Evolutionary conservation across 2,113 vertebrate species (phyloP), one percentile per base, ranked within the genome.

Genomic region (Rhizomys pruinosus): DNA sequence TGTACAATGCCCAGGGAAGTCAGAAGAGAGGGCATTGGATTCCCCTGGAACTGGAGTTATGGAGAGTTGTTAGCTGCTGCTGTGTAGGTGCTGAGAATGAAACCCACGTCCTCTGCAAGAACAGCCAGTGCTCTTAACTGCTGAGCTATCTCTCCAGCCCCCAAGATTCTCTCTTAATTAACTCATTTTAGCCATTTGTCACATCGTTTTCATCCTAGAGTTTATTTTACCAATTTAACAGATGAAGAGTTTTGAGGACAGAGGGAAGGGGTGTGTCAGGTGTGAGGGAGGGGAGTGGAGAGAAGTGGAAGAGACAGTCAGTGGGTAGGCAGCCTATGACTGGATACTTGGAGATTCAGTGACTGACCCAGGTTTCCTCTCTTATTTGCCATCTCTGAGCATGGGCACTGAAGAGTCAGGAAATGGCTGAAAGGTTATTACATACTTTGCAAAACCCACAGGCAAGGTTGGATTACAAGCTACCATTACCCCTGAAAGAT

Each of bases 401-500:
- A 25, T 17, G 44, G 80, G 61, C 39, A 52, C 7, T 16, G 5
- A 37, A 66, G n/a, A 68, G 34, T 34, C 87, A 34, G 77, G 81
- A 81, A 39, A 25, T 39, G 13, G 20, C 37, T 3, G 3, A 64
- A 77, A 96, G 72, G 16, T n/a, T 76, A 64, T 76, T 77, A 55
- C 17, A 74, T 37, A 8, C 7, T 68, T 93, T 47, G 59, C 64
- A 95, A 80, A 91, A 39, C n/a, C 32, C 66, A 7, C 16, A 23
- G 80, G 55, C 2, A 63, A 59, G 23, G 23, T 86, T 61, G 78
- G 59, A 39, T 86, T 88, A 76, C 52, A 68, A 84, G 72, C 9
- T 57, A 63, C 44, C 25, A 42, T 59, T 80, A 86, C 52, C 2
- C 77, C 76, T 27, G 47, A 89, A 93, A 96, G 63, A 95, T 73